Base-by-base conservation (phyloP, 2,797 vertebrate genomes). In the Perdix hodgsoniae region DNA sequence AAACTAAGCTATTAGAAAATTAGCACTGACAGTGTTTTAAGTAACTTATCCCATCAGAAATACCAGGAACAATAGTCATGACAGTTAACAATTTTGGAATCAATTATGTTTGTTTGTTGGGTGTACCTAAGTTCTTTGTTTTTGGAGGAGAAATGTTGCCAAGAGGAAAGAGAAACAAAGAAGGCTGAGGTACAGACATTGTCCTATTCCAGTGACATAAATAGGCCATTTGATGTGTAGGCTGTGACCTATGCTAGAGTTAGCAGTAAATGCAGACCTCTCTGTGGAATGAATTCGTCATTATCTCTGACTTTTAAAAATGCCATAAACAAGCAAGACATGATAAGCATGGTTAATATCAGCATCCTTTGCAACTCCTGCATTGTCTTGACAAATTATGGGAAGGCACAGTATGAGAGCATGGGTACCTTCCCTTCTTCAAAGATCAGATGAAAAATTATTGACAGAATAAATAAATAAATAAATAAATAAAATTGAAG, bases 251-350 rank as follows among this genome's bases (percentile, higher is more conserved):
- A 0, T 72, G 29, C 49, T 78, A 73, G 73, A 83, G 35, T 83
- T 22, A 92, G 23, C 22, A 61, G 54, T 65, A 45, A 16, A 31
- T 59, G 23, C 37, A 80, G 76, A 45, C 29, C 44, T 57, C 59
- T 52, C 66, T 27, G 13, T 37, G 26, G 47, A 91, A 90, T 33
- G 23, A 56, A 73, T 64, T 81, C 57, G 42, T 91, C 9, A 8
- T 76, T 91, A 66, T 79, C 57, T 78, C 75, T 91, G 69, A 65
- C 61, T 90, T 85, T 65, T 54, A 31, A 85, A 74, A 87, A 8
- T 59, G 69, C 79, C n/a, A 54, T 73, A 71, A 87, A 74, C 61
- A 93, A 83, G 45, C 7, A 39, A 74, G 50, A 85, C 19, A 57
- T 61, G 17, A 89, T 57, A 39, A 78, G 39, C 27, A 75, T 83